These are phyloP conservation scores for Bambusicola thoracicus DNA, from an alignment of 2,113 vertebrate species.

Conservation along the genomic window DNA sequence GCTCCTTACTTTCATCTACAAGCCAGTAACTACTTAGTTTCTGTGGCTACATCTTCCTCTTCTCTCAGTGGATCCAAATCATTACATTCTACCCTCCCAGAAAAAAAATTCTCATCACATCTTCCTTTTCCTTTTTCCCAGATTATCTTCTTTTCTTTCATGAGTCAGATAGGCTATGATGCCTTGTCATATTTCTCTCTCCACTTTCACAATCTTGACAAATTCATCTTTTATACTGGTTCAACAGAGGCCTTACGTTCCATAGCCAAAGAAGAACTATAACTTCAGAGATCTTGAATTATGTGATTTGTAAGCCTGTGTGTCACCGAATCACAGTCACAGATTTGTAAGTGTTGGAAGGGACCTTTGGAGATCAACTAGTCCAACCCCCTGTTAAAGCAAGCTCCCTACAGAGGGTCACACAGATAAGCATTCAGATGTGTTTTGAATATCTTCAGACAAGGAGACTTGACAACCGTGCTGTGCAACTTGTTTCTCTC, in stretches of 20 bases:
- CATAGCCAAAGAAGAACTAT: not conserved
- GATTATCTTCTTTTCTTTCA: not conserved
- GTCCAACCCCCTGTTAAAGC: too few species aligned
- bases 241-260: not conserved
- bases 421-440: not conserved
- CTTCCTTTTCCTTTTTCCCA: not conserved
- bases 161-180: not conserved
- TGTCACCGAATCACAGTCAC: not conserved
- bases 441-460: not conserved
- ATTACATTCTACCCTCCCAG: not conserved
- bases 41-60: not conserved
- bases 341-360: not conserved
- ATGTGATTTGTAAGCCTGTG: not conserved
- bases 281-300: not conserved
- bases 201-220: not conserved
- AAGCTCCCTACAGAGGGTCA: too few species aligned
- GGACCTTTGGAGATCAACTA: too few species aligned
- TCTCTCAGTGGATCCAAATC: not conserved
- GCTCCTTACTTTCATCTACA: not conserved
- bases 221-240: not conserved
- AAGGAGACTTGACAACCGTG: not conserved
- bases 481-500: not conserved
- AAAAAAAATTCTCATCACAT: not conserved
- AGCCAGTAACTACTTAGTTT: not conserved
- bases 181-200: not conserved